These are phyloP conservation scores for Esox masquinongy DNA, from an alignment of 2,797 vertebrate species.

Conservation along the genomic window DNA sequence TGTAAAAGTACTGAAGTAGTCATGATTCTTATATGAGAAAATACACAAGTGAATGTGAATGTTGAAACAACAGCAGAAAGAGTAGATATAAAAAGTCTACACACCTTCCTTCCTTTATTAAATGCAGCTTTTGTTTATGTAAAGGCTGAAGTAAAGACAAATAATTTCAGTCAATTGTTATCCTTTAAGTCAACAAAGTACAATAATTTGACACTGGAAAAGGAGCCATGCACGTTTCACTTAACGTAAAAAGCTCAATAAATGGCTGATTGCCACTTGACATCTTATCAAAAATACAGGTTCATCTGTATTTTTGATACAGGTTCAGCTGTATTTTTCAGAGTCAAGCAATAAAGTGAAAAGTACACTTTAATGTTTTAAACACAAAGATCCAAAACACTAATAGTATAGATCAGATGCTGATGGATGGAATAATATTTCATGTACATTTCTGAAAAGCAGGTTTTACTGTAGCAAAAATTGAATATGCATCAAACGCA, in stretches of 20 bases:
- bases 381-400: conserved; percentile 69
- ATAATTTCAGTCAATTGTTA: no score
- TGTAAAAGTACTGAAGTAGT: conserved; percentile 68
- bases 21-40: conserved; percentile 59
- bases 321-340: conserved; percentile 78
- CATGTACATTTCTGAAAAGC: conserved; percentile 61
- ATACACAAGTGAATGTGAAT: neutral
- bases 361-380: conserved; percentile 80
- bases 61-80: no score
- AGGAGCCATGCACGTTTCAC: neutral
- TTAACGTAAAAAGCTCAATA: conserved; percentile 59
- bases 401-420: conserved; percentile 67
- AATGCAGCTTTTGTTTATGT: no score
- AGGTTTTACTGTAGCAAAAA: conserved; percentile 1
- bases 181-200: no score
- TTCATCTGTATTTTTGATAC: conserved; percentile 77
- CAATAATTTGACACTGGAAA: no score
- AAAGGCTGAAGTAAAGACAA: no score
- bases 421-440: conserved; percentile 74
- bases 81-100: no score
- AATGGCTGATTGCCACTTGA: conserved; percentile 73
- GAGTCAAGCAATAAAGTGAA: conserved; percentile 69
- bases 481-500: neutral
- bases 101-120: no score
- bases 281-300: conserved; percentile 77